phyloP scores from a whole-genome alignment of 2,113 vertebrate species.

The Trichechus manatus region DNA sequence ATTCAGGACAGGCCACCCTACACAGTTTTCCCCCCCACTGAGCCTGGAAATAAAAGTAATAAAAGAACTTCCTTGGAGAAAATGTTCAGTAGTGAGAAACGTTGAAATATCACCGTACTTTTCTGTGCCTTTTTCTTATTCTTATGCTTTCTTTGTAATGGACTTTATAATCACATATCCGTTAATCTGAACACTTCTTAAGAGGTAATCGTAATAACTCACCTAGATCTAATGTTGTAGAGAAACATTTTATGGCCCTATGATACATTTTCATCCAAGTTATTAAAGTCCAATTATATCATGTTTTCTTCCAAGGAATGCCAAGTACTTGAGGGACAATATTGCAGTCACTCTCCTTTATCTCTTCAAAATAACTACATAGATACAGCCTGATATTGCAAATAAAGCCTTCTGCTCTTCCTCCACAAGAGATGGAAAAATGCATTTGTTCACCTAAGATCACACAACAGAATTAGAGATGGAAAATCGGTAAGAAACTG shows the following conservation, averaged over 20 bases:
- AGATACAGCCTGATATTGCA: background rate
- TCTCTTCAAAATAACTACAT: constrained; percentile 53
- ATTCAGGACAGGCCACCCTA: background rate
- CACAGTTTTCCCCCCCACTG: background rate
- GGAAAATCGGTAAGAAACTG: background rate
- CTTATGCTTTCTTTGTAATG: constrained; percentile 43
- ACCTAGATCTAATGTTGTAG: constrained; percentile 56
- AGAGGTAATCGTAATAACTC: constrained; percentile 70
- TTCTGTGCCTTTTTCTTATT: background rate
- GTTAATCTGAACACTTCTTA: constrained; percentile 54
- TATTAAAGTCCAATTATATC: constrained; percentile 80
- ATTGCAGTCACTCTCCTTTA: background rate
- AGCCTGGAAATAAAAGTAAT: background rate
- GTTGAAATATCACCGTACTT: background rate
- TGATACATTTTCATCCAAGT: constrained; percentile 73
- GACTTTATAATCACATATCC: constrained; percentile 51
- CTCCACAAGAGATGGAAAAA: background rate
- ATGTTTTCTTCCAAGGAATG: constrained; percentile 74
- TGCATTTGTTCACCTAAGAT: background rate
- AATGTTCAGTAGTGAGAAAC: background rate
- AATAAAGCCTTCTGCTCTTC: background rate
- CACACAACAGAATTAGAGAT: background rate
- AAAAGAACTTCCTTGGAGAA: background rate
- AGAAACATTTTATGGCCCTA: constrained; percentile 70
- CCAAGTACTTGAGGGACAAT: constrained; percentile 59